A percentile compares a stretch with the other conserved stretches of the same genome.
These are phyloP conservation scores for Hippocampus kuda DNA, from an alignment of 2,797 vertebrate species.

Conservation along the genomic window DNA sequence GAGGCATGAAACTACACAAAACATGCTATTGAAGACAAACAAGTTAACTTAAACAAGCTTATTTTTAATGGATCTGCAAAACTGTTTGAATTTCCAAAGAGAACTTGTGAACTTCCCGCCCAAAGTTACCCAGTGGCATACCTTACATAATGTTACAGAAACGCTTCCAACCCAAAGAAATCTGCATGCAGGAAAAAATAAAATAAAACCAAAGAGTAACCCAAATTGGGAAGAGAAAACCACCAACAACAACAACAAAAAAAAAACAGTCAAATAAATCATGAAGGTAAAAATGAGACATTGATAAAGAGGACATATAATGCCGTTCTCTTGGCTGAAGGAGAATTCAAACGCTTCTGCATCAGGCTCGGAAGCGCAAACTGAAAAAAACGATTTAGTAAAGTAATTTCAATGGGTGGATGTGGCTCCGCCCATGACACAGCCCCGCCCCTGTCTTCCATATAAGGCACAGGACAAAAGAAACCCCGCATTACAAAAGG, in stretches of 20 bases:
- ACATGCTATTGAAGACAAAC: conserved; percentile 52
- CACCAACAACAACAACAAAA: conserved; percentile 17
- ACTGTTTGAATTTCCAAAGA: conserved; percentile 75
- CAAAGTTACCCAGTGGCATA: conserved; percentile 65
- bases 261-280: conserved; percentile 21
- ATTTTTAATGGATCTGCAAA: conserved; percentile 80
- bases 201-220: conserved; percentile 13
- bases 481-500: conserved; percentile 77
- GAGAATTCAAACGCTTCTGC: conserved; percentile 66
- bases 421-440: conserved; percentile 60
- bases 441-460: conserved; percentile 77
- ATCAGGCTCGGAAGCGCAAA: conserved; percentile 32
- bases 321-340: conserved; percentile 65
- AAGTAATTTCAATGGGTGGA: conserved; percentile 61
- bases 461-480: conserved; percentile 97
- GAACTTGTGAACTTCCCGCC: conserved; percentile 63
- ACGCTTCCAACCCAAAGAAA: conserved; percentile 66
- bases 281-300: conserved; percentile 62
- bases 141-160: conserved; percentile 65
- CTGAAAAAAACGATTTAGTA: conserved; percentile 44
- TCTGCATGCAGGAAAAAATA: conserved; percentile 64
- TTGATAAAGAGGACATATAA: conserved; percentile 58
- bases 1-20: conserved; percentile 19
- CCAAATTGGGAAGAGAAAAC: conserved; percentile 29
- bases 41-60: conserved; percentile 75